phyloP scores from a whole-genome alignment of 2,888 invertebrate genomes.

The Blomia tropicalis region DNA sequence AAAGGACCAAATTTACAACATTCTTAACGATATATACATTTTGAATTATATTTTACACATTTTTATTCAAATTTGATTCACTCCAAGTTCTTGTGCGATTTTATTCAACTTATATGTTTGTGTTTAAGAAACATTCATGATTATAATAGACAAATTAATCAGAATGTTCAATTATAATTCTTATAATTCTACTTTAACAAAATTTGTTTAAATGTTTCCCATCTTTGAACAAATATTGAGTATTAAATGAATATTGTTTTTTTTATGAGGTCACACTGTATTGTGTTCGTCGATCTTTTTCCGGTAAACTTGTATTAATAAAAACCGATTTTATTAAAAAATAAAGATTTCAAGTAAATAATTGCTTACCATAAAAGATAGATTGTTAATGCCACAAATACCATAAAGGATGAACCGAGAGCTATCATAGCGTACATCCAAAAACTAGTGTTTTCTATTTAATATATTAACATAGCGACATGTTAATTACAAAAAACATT shows the following conservation, averaged over 20 bases:
- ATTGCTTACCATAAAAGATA: conserved; percentile 18
- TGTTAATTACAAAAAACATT: background rate
- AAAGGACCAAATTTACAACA: no score
- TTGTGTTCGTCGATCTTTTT: background rate
- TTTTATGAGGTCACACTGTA: background rate
- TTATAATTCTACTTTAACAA: background rate
- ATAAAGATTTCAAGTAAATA: background rate
- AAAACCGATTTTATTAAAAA: background rate
- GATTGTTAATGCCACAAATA: conserved; percentile 21
- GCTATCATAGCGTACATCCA: conserved; percentile 25
- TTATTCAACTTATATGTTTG: no score
- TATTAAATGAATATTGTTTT: no score
- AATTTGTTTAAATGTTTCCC: background rate
- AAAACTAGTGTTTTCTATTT: conserved; percentile 16
- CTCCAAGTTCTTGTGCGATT: no score
- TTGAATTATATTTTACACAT: no score
- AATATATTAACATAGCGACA: background rate
- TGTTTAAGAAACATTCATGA: no score
- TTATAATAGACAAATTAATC: no score
- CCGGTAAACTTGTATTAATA: background rate
- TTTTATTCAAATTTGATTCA: no score
- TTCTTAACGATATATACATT: no score
- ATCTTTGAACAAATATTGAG: background rate
- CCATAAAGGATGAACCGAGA: conserved; percentile 19
- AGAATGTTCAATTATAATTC: background rate